Evolutionary conservation across 2,888 invertebrate species (phyloP).

Genomic region (Taenaris catops): DNA sequence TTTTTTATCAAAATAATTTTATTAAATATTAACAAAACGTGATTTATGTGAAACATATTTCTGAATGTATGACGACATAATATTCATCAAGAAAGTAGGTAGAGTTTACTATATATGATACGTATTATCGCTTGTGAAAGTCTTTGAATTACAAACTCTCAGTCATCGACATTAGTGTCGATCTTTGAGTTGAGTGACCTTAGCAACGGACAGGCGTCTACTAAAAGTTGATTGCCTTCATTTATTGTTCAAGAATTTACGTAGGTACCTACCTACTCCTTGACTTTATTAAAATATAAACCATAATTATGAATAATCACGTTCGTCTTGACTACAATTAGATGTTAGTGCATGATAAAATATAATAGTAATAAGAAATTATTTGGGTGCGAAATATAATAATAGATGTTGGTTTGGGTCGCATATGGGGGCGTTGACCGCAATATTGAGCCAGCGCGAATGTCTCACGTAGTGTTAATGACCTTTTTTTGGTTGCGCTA

Average conservation of each 20-base stretch:
- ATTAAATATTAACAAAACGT: too few species aligned
- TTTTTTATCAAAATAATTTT: too few species aligned
- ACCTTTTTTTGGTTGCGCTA: conserved; percentile 74
- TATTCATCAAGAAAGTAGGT: conserved; percentile 17
- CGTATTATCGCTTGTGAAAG: conserved; percentile 31
- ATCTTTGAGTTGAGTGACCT: conserved; percentile 43
- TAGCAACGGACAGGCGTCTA: conserved; percentile 32
- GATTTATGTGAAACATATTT: too few species aligned
- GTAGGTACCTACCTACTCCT: conserved; percentile 2
- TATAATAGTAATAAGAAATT: conserved; percentile 12
- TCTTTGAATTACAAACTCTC: conserved; percentile 34
- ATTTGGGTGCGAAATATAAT: conserved; percentile 21
- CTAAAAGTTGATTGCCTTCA: conserved; percentile 35
- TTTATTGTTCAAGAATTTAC: conserved; percentile 30
- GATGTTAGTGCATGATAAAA: neutral
- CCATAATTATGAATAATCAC: neutral
- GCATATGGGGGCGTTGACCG: conserved; percentile 71
- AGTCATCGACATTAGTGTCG: conserved; percentile 37
- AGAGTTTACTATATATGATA: conserved; percentile 8
- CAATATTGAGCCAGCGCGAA: conserved; percentile 75
- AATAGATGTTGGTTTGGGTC: conserved; percentile 35
- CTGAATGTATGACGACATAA: conserved; percentile 5
- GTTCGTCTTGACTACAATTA: neutral
- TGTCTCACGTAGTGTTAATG: conserved; percentile 77
- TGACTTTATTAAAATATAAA: neutral